Conservation (phyloP, 1,140 invertebrate genomes). For the Calliopsis andreniformis region DNA sequence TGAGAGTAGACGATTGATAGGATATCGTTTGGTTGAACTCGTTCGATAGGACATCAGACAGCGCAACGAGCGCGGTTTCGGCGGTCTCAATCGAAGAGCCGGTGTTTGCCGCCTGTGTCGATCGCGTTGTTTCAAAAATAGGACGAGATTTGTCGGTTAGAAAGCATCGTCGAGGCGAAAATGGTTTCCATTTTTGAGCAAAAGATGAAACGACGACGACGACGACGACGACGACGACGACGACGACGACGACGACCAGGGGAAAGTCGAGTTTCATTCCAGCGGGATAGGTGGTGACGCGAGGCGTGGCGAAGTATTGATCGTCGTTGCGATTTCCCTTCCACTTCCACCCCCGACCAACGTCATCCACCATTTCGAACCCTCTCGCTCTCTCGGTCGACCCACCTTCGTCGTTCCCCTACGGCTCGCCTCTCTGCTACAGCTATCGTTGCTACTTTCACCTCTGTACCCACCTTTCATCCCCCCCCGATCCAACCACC, state of each 20-base stretch:
- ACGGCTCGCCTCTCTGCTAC: constrained; percentile 14
- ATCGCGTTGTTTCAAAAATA: no score
- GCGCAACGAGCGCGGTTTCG: no score
- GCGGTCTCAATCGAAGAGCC: no score
- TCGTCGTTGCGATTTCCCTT: constrained; percentile 76
- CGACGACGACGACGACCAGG: no score
- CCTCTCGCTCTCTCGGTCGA: constrained; percentile 58
- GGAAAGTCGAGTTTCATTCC: constrained; percentile 72
- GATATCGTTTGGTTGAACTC: no score
- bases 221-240: no score
- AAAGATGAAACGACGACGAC: constrained; percentile 36
- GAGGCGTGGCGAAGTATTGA: constrained; percentile 80
- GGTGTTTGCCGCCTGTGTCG: not conserved
- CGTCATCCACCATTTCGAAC: constrained; percentile 73
- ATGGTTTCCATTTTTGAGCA: constrained; percentile 30
- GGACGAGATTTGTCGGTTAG: no score
- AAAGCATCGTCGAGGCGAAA: not conserved
- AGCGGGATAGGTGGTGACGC: constrained; percentile 72
- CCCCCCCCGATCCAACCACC: constrained; percentile 33
- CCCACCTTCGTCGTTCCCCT: constrained; percentile 51
- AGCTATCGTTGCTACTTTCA: constrained; percentile 48
- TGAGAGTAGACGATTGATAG: no score
- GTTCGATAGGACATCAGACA: no score
- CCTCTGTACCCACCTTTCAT: constrained; percentile 52
- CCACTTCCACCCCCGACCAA: constrained; percentile 66